phyloP scores from a whole-genome alignment of 2,113 vertebrate species.

The Sander lucioperca region DNA sequence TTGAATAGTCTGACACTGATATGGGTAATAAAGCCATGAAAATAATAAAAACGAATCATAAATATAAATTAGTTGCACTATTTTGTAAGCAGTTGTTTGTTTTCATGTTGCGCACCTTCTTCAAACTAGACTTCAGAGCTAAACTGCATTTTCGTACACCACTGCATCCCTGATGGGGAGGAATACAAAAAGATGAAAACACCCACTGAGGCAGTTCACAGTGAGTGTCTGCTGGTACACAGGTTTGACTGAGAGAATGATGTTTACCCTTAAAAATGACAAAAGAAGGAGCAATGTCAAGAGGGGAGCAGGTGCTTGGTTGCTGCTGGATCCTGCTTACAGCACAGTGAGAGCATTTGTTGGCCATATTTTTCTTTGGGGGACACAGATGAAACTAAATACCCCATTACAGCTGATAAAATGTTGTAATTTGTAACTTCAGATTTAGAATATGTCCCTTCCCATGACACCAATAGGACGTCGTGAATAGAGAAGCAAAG shows the following conservation, averaged over 20 bases:
- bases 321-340: slow-evolving; percentile 44
- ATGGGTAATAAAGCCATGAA: slow-evolving; percentile 31
- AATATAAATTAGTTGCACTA: slow-evolving; percentile 34
- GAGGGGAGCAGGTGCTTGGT: slow-evolving; percentile 25
- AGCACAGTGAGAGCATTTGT: slow-evolving; percentile 51
- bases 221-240: neutral
- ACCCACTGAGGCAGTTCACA: neutral
- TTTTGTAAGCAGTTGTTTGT: slow-evolving; percentile 16
- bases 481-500: slow-evolving; percentile 52
- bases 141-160: slow-evolving; percentile 1
- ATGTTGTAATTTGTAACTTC: slow-evolving; percentile 60
- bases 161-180: neutral
- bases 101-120: neutral
- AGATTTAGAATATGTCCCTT: slow-evolving; percentile 61
- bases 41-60: slow-evolving; percentile 39
- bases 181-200: slow-evolving; percentile 8
- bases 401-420: slow-evolving; percentile 46
- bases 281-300: slow-evolving; percentile 39
- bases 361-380: slow-evolving; percentile 40
- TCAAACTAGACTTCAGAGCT: slow-evolving; percentile 2
- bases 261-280: slow-evolving; percentile 35
- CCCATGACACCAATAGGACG: slow-evolving; percentile 46
- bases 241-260: slow-evolving; percentile 12
- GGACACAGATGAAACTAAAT: slow-evolving; percentile 65
- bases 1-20: slow-evolving; percentile 40